Evolutionary conservation across 2,888 invertebrate genomes (phyloP), one percentile per base, ranked within the genome.

Genomic region (Deilephila porcellus): DNA sequence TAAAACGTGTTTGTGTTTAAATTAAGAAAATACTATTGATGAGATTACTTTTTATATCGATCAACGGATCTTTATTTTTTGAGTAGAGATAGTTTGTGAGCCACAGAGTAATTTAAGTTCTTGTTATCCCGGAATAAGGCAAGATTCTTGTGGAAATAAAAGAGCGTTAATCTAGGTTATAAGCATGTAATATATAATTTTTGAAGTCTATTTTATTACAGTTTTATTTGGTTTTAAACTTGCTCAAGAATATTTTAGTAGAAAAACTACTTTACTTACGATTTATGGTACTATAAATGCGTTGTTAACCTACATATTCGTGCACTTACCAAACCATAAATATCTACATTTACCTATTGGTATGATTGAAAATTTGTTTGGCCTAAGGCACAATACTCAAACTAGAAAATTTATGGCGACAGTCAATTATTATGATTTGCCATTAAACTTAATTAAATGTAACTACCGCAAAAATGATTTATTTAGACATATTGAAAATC

Each of bases 401-500:
- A 37, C 37, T 19, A 52, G 67, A 20, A 20, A 67, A 67, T 67
- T 52, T 67, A 67, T 67, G 52, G n/a, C 25, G 52, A 67, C 17
- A 52, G 25, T 25, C 17, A 67, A 67, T 67, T 52, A 67, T 67
- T 52, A 52, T 45, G 52, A 67, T 52, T 52, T 67, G 45, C 45
- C 45, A 52, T 67, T 52, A 20, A 45, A 67, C 52, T 67, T 52
- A 14, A 67, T 67, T 52, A 25, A 67, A 67, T 52, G 17, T 25
- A 67, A 14, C 60, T 73, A 73, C 45, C 67, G 67, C 25, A 45
- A 52, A 67, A 52, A 25, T 52, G 67, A 67, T 67, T 67, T 67
- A 67, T 72, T 71, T 60, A 34, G 72, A 34, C 63, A 75, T 67
- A 78, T 76, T 73, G 77, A 74, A 73, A 79, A 17, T 25, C 3